Conservation (phyloP, 1,140 invertebrate genomes). For the Ips nitidus region DNA sequence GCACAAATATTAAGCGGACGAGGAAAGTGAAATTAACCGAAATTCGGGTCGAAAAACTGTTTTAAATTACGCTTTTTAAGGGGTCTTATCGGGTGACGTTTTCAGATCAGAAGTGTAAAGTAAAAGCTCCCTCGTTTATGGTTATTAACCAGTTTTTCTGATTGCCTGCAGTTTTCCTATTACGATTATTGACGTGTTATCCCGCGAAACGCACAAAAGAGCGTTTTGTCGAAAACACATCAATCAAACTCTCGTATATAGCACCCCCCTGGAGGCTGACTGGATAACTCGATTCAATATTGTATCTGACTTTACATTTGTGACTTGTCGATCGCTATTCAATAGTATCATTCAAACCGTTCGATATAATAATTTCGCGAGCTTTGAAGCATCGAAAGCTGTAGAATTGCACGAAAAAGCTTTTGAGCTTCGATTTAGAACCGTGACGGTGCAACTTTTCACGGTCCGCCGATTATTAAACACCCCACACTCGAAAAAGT, state of each 20-base stretch:
- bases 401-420: not conserved
- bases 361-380: not conserved
- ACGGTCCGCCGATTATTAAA: not conserved
- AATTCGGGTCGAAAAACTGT: not conserved
- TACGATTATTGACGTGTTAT: not conserved
- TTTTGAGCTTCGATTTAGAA: not conserved
- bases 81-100: not conserved
- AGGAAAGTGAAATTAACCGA: constrained; percentile 3
- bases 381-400: not conserved
- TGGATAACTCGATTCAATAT: constrained; percentile 27
- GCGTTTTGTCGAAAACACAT: constrained; percentile 12
- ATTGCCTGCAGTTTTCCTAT: not conserved
- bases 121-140: not conserved
- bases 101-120: not conserved
- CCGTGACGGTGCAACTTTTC: not conserved
- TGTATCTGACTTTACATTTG: constrained; percentile 23
- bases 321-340: constrained; percentile 15
- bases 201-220: not conserved
- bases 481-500: not conserved
- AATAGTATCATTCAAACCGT: not conserved
- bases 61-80: constrained; percentile 1
- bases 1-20: not conserved
- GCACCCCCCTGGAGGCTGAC: constrained; percentile 1
- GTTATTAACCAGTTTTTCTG: not conserved
- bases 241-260: constrained; percentile 14